These are phyloP conservation scores for Neostethus bicornis DNA, from an alignment of 2,797 vertebrate genomes.

Conservation along the genomic window DNA sequence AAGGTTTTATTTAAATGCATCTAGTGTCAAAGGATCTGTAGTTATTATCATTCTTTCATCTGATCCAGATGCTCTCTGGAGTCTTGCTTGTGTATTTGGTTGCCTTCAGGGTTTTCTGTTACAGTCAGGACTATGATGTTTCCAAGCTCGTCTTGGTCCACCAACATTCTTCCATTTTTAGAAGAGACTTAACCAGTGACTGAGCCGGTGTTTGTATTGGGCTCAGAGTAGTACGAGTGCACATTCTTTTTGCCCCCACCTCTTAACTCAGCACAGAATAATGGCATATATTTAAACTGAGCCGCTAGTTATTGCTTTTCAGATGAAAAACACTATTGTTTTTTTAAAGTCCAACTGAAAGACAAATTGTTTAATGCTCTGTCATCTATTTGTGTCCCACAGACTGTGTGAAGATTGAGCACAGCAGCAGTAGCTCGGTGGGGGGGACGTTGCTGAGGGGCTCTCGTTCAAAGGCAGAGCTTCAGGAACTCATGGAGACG, in stretches of 20 bases:
- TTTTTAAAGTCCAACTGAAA: slow-evolving; percentile 19
- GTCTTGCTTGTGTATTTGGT: slow-evolving; percentile 24
- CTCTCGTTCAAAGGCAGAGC: slow-evolving; percentile 80
- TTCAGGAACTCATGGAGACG: slow-evolving; percentile 90
- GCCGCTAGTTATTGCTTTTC: slow-evolving; percentile 32
- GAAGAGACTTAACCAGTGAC: slow-evolving; percentile 65
- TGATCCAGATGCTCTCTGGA: slow-evolving; percentile 30
- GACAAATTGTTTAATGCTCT: slow-evolving; percentile 38
- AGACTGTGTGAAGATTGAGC: slow-evolving; percentile 87
- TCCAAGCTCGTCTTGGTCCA: slow-evolving; percentile 53
- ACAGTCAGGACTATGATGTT: slow-evolving; percentile 57
- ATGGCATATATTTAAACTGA: slow-evolving; percentile 35
- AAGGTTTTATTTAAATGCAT: too few species aligned
- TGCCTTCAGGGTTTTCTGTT: slow-evolving; percentile 37
- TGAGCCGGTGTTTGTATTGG: slow-evolving; percentile 78
- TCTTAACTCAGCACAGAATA: slow-evolving; percentile 64
- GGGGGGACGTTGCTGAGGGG: slow-evolving; percentile 69
- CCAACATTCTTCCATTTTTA: slow-evolving; percentile 80
- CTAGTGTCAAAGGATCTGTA: slow-evolving; percentile 7
- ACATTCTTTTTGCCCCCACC: slow-evolving; percentile 62
- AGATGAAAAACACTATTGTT: slow-evolving; percentile 29
- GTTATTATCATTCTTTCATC: slow-evolving; percentile 1
- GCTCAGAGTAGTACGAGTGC: slow-evolving; percentile 63
- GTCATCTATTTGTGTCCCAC: slow-evolving; percentile 40
- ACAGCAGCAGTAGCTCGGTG: slow-evolving; percentile 67